Base-by-base conservation (phyloP, 2,888 invertebrate genomes). In the Drosophila testacea region DNA sequence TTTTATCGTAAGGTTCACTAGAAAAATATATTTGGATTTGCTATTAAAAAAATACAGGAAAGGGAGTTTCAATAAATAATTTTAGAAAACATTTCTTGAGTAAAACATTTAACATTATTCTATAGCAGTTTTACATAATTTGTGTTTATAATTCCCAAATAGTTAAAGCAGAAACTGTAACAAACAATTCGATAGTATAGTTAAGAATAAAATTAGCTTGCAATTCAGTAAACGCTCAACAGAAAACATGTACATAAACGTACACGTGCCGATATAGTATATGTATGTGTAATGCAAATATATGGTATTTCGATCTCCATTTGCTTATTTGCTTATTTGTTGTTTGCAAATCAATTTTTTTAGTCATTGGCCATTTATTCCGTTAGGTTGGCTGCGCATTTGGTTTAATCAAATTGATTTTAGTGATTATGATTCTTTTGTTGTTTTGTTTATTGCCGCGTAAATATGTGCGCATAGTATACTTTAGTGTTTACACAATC, bases 371-470 rank as follows among this genome's bases (percentile, higher is more conserved):
- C 34, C 55, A 44, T 34, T 56, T 13, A 13, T 39, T 67, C 64
- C 64, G 50, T 77, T 70, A 66, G 46, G 38, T 38, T 28, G 70
- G 54, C 67, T 79, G 67, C 82, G 79, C 44, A 46, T 61, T 82
- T 64, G 68, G 81, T 57, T 81, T 66, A 76, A 77, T 87, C 67
- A 77, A 84, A 79, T 83, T 84, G 82, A 73, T 73, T 77, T 84
- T 71, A 69, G 66, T 74, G 59, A 77, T 84, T 77, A 84, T 83
- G 69, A 70, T 78, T 78, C 69, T 70, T 77, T 77, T 70, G 69
- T 85, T 70, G 79, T 75, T 75, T 77, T 79, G 79, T 84, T 87
- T 88, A 79, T 73, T 76, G 75, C 76, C 76, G 69, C 72, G 77
- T 70, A 73, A 83, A 86, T 83, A 86, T 86, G 55, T 68, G 77